A percentile compares a stretch with the other conserved stretches of the same genome.
Conservation (phyloP, 2,797 vertebrate species). For the Lateolabrax maculatus region DNA sequence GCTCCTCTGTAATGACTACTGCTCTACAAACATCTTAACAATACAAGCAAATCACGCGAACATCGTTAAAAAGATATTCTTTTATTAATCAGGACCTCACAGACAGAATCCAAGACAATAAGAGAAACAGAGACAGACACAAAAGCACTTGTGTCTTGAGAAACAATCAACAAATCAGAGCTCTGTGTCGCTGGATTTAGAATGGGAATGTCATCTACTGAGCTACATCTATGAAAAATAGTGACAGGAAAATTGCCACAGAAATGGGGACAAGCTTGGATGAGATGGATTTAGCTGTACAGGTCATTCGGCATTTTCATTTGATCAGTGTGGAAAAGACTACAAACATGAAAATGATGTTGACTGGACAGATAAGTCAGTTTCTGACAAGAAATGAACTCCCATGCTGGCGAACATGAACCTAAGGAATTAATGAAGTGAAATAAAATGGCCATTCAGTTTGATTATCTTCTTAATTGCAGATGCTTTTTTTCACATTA, state of each 20-base stretch:
- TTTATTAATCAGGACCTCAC: conserved; percentile 64
- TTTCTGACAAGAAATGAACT: too few species aligned
- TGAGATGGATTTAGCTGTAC: neutral
- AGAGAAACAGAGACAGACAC: conserved; percentile 11
- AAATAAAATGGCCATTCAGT: too few species aligned
- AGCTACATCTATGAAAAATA: neutral
- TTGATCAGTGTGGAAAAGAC: neutral
- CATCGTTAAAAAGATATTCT: conserved; percentile 56
- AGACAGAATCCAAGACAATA: conserved; percentile 48
- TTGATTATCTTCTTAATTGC: too few species aligned
- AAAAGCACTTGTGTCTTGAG: neutral
- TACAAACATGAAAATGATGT: too few species aligned
- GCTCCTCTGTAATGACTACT: conserved; percentile 52
- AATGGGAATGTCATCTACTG: neutral
- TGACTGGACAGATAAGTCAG: too few species aligned
- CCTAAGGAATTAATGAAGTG: too few species aligned
- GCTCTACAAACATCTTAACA: conserved; percentile 61
- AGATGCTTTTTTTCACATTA: too few species aligned
- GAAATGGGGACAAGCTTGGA: neutral
- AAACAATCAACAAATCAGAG: too few species aligned
- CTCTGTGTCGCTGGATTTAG: neutral
- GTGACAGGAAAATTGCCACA: neutral
- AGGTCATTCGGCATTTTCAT: neutral
- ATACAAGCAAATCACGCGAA: conserved; percentile 54
- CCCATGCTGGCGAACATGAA: too few species aligned